Percentiles rank a stretch among this genome's conserved stretches.
Conservation (phyloP, 2,888 invertebrate species). For the Synergus laeviventris region DNA sequence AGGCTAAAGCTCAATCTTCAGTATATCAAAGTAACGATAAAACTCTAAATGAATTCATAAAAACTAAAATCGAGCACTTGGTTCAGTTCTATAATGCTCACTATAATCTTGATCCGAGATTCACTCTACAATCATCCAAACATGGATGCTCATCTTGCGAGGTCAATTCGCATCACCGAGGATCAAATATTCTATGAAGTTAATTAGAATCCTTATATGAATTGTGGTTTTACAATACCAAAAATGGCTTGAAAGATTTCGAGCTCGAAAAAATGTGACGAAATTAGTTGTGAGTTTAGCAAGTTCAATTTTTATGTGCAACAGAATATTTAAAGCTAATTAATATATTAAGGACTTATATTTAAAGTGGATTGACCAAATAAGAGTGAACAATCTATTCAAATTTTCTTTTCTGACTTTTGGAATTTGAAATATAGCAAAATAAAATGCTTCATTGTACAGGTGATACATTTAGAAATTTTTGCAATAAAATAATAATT, state of each 20-base stretch:
- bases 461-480: background rate
- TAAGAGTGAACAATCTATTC: background rate
- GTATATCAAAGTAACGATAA: background rate
- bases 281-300: background rate
- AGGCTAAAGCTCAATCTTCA: constrained; percentile 25
- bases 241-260: background rate
- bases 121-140: background rate
- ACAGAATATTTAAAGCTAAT: background rate
- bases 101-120: constrained; percentile 1
- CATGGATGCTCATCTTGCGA: background rate
- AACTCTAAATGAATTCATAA: background rate
- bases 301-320: background rate
- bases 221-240: constrained; percentile 1
- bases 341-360: background rate
- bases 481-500: background rate
- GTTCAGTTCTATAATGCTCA: background rate
- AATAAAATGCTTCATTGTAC: background rate
- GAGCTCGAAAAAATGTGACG: background rate
- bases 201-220: background rate
- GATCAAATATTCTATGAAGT: background rate
- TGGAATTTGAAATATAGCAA: background rate
- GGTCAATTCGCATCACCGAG: background rate
- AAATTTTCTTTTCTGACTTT: background rate
- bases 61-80: background rate
- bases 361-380: background rate